phyloP scores from a whole-genome alignment of 2,797 vertebrate genomes.

The Rhinoraja longicauda region DNA sequence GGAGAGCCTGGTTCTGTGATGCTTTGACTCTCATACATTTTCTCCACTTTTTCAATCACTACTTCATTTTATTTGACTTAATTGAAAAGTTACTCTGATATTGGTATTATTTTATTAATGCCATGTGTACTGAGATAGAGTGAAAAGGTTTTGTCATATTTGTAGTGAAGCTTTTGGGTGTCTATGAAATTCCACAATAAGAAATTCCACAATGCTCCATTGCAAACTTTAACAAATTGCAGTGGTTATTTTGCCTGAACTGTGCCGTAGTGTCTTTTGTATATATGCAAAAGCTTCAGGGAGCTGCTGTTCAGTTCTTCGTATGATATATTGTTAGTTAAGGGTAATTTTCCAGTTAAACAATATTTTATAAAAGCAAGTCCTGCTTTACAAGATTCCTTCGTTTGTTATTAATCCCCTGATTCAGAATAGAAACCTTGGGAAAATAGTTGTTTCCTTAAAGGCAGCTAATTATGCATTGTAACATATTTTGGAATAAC shows the following conservation, averaged over 20 bases:
- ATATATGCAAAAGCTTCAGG: background rate
- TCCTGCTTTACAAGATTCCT: no score
- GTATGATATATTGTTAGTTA: slow-evolving; percentile 18
- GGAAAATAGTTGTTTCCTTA: background rate
- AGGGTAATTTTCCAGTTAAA: background rate
- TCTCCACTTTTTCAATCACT: background rate
- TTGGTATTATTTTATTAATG: no score
- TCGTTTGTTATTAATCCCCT: slow-evolving; percentile 6
- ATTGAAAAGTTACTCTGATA: background rate
- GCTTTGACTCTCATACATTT: no score
- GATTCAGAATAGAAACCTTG: background rate
- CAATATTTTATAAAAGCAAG: background rate
- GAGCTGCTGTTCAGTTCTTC: background rate
- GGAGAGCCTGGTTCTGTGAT: no score
- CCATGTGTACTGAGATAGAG: no score
- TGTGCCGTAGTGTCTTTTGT: background rate
- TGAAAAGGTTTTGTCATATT: background rate
- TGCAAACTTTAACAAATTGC: background rate
- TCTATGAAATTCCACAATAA: background rate
- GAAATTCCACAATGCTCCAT: background rate
- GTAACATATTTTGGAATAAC: slow-evolving; percentile 14
- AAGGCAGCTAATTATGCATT: slow-evolving; percentile 6
- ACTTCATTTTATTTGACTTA: background rate
- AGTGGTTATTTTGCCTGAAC: background rate
- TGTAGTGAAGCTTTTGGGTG: background rate